Evolutionary conservation across 2,797 vertebrate genomes (phyloP), one percentile per base, ranked within the genome.

Genomic region (Microctenopoma steveboyesi): DNA sequence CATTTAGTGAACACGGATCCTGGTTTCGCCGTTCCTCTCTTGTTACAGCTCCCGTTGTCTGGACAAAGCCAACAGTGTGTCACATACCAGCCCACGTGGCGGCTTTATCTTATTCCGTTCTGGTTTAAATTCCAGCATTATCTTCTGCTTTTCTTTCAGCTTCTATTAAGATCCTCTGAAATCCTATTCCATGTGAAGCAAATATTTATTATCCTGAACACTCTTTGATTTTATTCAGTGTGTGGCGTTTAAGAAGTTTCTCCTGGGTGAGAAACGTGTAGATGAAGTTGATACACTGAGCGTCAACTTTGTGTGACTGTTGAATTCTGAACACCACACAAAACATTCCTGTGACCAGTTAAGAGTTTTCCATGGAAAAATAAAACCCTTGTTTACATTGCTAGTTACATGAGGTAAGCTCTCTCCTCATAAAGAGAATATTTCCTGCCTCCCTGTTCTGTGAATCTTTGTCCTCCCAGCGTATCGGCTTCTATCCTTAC

Each of bases 321-420:
- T 37, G 15, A 40, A 54, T 40, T 28, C 3, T 47, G 10, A 47
- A 8, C 5, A 25, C n/a, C 43, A 50, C 2, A 0, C 11, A 18
- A 51, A 63, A 25, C 59, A 60, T 16, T 33, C 39, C 43, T 54
- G 7, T 48, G 22, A 35, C 30, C 22, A 40, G 16, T 13, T 69
- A 8, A 6, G 15, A 11, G 56, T 37, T 62, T 72, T 60, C 4
- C 37, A 30, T 33, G 56, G 15, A 37, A 42, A 67, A 10, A 9
- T 49, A 33, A 47, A 68, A 63, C 5, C 7, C 13, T 7, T 43
- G 35, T 77, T 77, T 50, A 62, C 50, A 35, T 62, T 59, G 45
- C 54, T 46, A 47, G 57, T 30, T 35, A 54, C 48, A 43, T 74
- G 49, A 77, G 4, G 0, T 50, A 40, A 78, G 9, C 39, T n/a